Base-by-base conservation (phyloP, 2,113 vertebrate genomes). In the Cariama cristata region DNA sequence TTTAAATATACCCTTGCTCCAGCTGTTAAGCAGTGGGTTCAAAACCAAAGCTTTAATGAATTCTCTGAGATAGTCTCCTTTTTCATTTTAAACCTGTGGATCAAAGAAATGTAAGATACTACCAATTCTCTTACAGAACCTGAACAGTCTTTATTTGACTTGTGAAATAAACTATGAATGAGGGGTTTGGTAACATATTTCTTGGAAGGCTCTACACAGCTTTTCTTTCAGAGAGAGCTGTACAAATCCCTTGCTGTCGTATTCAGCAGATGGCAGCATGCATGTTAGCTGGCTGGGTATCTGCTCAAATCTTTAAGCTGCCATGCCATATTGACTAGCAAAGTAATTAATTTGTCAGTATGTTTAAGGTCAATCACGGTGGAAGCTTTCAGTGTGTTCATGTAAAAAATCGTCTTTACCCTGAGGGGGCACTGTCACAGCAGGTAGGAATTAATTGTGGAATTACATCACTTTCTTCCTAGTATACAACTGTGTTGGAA, bases 221-320 rank as follows among this genome's bases (percentile, higher is more conserved):
- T 94, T 80, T 58, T 55, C 23, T 88, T 88, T 67, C 42, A 38
- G 63, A 47, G 49, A 79, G 44, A 77, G 52, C 2, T 19, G 27
- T 55, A 47, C 38, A 77, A 86, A 74, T 94, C 64, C 83, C 72
- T 84, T 86, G 90, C 71, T 92, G 64, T 91, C 60, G 35, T 52
- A 75, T 52, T 96, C 94, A 87, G 93, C 91, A 96, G 96, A 94
- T 96, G 96, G 86, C 91, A 93, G 80, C 89, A 64, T 59, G 73
- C 30, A 32, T 94, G 86, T 81, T 93, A 91, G 62, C 72, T 84
- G 91, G 11, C 75, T 90, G 83, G 42, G 15, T 93, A 50, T 86
- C 59, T 76, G 74, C 76, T 94, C 63, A 47, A 33, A 44, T 83
- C 63, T 89, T 89, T 74, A 67, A 87, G 64, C 55, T 95, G 72